These are phyloP conservation scores for Sigmodon hispidus DNA, from an alignment of 2,113 vertebrate species.

Conservation along the genomic window DNA sequence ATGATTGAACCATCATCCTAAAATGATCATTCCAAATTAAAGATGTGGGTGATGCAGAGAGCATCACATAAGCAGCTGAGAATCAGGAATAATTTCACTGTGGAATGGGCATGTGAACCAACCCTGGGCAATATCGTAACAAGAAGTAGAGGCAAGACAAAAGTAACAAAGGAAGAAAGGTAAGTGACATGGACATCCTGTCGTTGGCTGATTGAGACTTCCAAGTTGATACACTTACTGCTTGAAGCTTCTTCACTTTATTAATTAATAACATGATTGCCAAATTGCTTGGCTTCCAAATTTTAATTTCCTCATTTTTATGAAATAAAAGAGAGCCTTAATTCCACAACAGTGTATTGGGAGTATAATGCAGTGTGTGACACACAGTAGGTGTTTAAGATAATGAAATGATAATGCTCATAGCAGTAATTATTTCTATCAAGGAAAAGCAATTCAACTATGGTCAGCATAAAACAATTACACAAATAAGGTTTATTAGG, in stretches of 20 bases:
- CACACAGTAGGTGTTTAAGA: not conserved
- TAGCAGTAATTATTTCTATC: not conserved
- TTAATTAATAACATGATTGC: not conserved
- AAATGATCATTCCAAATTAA: not conserved
- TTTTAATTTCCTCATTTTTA: not conserved
- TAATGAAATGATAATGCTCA: not conserved
- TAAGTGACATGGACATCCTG: fast-evolving
- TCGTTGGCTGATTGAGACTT: not conserved
- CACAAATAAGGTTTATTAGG: not conserved
- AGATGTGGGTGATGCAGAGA: not conserved
- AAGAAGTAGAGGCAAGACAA: not conserved
- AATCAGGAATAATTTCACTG: not conserved
- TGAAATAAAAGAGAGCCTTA: not conserved
- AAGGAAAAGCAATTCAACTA: not conserved
- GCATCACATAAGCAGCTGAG: not conserved
- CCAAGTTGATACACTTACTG: not conserved
- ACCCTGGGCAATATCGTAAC: not conserved
- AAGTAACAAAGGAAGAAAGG: not conserved
- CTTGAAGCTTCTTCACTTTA: not conserved
- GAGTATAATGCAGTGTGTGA: not conserved
- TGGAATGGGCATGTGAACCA: not conserved
- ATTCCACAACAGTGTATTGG: not conserved
- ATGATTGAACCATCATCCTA: not conserved
- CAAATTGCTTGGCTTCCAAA: not conserved
- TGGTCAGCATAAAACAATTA: not conserved